Evolutionary conservation across 2,888 invertebrate species (phyloP), one percentile per base, ranked within the genome.

Genomic region (Notodonta dromedarius): DNA sequence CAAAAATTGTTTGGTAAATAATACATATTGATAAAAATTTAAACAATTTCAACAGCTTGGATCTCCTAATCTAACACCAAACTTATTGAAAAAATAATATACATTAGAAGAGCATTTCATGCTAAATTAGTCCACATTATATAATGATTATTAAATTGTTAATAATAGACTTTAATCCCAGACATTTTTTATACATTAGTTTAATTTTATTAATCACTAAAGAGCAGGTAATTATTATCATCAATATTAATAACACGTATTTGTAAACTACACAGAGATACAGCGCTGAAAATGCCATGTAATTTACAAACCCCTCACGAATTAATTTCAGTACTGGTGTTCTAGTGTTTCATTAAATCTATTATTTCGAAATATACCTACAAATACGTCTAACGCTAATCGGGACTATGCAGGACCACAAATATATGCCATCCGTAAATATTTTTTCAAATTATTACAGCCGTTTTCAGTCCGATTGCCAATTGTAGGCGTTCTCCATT

Each of bases 391-490:
- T 77, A 77, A 69, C 61, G 57, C 74, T 77, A 76, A 66, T 72
- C 71, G 61, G 73, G 67, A 76, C 72, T 74, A 78, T 66, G 60
- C 66, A 61, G 58, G 63, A 67, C 61, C 69, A 57, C 56, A 61
- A 61, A 64, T 70, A 67, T 73, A 72, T 44, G 62, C 69, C 70
- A 76, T 58, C 63, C 62, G 60, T 60, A 63, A 61, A 32, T 62
- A 61, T 66, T 72, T 68, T 66, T 65, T 70, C 67, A 66, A 57
- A 63, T 63, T 72, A 69, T 78, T 74, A 89, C 88, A 90, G 89
- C 90, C 90, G 76, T 85, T 79, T 76, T 89, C 90, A 90, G 89
- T 90, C 89, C 76, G 71, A 76, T 67, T 81, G 84, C 86, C 83
- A 71, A 73, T 58, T 59, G 62, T 76, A 67, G 64, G 71, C 68